A percentile compares a stretch with the other conserved stretches of the same genome.
These are phyloP conservation scores for Drosophila ananassae DNA, from an alignment of 1,140 invertebrate genomes.

Conservation along the genomic window DNA sequence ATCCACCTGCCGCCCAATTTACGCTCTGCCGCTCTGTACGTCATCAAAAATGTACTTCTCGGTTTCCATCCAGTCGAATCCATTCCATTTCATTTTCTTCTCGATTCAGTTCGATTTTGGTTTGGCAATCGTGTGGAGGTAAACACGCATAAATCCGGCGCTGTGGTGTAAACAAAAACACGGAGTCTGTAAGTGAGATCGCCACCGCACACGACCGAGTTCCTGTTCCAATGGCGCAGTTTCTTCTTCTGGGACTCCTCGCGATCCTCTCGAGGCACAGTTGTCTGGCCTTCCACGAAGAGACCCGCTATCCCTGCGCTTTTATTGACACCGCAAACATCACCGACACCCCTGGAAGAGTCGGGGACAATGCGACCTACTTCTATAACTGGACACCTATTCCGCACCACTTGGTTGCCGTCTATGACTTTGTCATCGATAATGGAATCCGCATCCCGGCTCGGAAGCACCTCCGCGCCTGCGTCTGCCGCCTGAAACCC, in stretches of 20 bases:
- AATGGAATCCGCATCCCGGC: slow-evolving; percentile 65
- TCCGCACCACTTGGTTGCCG: slow-evolving; percentile 61
- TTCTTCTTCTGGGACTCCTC: slow-evolving; percentile 14
- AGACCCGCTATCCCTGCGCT: slow-evolving; percentile 70
- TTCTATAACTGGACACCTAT: slow-evolving; percentile 66
- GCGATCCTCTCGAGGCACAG: slow-evolving; percentile 5
- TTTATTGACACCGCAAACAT: slow-evolving; percentile 80
- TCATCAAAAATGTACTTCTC: slow-evolving; percentile 38
- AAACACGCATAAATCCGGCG: slow-evolving; percentile 56
- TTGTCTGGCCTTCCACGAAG: slow-evolving; percentile 47
- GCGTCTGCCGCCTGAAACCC: slow-evolving; percentile 63
- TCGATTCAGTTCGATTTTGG: slow-evolving; percentile 30
- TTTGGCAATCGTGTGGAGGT: slow-evolving; percentile 39
- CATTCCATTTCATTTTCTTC: slow-evolving; percentile 17
- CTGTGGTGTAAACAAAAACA: slow-evolving; percentile 52
- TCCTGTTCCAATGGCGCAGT: slow-evolving; percentile 45
- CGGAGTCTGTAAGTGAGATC: neutral
- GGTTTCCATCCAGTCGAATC: neutral
- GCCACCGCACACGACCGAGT: slow-evolving; percentile 8
- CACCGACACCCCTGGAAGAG: slow-evolving; percentile 54
- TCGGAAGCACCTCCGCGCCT: slow-evolving; percentile 59
- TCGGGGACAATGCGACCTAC: slow-evolving; percentile 25
- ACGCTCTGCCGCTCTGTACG: slow-evolving; percentile 7
- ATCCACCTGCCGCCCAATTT: slow-evolving; percentile 12
- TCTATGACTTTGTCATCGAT: slow-evolving; percentile 75